Percentiles rank a stretch among this genome's conserved stretches.
phyloP scores from a whole-genome alignment of 2,113 vertebrate genomes.

The Chrysemys picta region DNA sequence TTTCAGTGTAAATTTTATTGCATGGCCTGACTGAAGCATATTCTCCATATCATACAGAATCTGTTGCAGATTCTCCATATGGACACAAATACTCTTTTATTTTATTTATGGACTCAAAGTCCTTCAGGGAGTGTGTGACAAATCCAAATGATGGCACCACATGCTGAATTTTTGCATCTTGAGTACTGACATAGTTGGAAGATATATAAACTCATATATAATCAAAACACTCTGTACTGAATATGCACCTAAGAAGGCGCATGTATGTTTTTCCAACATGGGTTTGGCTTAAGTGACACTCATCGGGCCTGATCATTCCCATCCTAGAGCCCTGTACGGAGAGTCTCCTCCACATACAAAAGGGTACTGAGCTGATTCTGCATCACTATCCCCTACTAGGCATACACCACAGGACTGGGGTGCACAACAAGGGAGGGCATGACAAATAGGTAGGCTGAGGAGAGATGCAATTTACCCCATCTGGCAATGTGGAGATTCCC shows the following conservation, averaged over 20 bases:
- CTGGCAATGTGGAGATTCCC: background rate
- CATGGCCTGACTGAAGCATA: background rate
- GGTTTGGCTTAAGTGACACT: background rate
- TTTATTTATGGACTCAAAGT: background rate
- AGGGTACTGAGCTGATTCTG: background rate
- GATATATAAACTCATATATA: background rate
- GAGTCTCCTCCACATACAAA: background rate
- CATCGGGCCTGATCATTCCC: background rate
- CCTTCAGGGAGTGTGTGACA: background rate
- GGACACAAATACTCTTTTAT: background rate
- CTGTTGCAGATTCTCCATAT: background rate
- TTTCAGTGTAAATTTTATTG: background rate
- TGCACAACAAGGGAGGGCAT: background rate
- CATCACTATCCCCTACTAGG: background rate
- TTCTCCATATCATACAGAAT: background rate
- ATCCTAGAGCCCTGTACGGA: background rate
- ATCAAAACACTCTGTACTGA: rapidly evolving
- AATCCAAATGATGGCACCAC: background rate
- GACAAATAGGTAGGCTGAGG: background rate
- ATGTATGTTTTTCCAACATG: background rate
- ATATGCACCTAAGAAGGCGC: background rate
- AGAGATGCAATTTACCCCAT: background rate
- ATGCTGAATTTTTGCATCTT: background rate
- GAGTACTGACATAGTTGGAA: background rate
- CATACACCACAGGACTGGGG: background rate